These are phyloP conservation scores for Melanerpes aurifrons DNA, from an alignment of 2,113 vertebrate genomes.

Conservation along the genomic window DNA sequence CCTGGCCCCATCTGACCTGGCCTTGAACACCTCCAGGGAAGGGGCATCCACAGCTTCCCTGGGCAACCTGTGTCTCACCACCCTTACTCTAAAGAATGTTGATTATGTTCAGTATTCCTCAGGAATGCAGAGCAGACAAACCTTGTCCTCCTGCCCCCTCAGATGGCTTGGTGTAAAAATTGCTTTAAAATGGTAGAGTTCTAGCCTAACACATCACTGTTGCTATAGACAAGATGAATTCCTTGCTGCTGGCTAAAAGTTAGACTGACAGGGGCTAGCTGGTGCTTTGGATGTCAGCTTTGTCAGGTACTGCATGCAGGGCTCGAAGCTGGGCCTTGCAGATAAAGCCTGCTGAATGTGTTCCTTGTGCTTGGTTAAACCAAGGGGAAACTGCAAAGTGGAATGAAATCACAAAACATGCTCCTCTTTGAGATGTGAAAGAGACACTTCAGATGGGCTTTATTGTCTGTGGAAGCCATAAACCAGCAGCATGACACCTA, in stretches of 20 bases:
- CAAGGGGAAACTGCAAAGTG: neutral
- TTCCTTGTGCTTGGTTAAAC: neutral
- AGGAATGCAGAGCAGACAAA: neutral
- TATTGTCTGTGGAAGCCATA: neutral
- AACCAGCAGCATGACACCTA: neutral
- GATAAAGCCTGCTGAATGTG: neutral
- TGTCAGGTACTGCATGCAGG: neutral
- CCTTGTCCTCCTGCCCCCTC: neutral
- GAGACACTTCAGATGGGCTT: neutral
- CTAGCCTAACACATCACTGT: neutral
- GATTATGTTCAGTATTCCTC: neutral
- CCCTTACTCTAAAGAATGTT: neutral
- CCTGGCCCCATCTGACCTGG: no score
- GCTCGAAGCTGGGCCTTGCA: neutral
- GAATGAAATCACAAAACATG: neutral
- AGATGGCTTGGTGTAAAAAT: neutral
- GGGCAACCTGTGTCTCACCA: no score
- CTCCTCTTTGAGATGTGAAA: neutral
- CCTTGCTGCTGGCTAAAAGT: neutral
- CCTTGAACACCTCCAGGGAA: no score
- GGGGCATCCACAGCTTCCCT: no score
- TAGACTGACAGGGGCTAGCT: neutral
- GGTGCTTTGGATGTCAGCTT: neutral
- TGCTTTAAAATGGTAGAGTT: neutral
- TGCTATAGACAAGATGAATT: neutral